Evolutionary conservation across 2,113 vertebrate species (phyloP).

Genomic region (Crotalus helleri): DNA sequence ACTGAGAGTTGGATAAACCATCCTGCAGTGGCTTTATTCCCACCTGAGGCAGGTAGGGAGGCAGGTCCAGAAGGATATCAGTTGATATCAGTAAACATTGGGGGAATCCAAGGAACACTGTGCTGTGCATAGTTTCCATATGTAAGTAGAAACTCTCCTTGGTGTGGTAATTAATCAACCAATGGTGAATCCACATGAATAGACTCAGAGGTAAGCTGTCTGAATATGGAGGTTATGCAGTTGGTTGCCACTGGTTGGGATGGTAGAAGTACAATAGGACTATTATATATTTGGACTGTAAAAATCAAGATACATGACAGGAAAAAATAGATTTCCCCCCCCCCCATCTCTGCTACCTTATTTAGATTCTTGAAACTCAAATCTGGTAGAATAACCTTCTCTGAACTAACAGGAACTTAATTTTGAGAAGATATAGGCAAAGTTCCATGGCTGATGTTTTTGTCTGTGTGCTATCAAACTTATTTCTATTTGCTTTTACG

Average conservation of each 20-base stretch:
- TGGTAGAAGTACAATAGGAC: neutral
- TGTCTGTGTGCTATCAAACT: neutral
- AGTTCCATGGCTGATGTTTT: neutral
- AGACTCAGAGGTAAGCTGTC: neutral
- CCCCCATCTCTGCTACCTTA: neutral
- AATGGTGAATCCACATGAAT: neutral
- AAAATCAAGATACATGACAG: neutral
- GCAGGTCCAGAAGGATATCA: no score
- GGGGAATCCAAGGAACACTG: neutral
- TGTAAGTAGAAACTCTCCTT: neutral
- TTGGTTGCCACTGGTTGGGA: neutral
- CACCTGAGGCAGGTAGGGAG: no score
- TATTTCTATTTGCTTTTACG: neutral
- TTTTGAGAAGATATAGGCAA: neutral
- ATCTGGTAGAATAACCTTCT: neutral
- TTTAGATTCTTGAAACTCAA: neutral
- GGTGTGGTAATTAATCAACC: neutral
- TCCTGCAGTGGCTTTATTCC: no score
- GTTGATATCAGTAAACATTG: no score
- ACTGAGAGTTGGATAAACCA: no score
- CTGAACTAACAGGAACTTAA: neutral
- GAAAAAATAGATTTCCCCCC: neutral
- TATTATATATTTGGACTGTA: neutral
- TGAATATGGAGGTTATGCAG: neutral
- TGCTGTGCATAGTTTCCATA: neutral